Percentiles rank a stretch among this genome's conserved stretches.
Evolutionary conservation across 1,140 invertebrate species (phyloP).

Genomic region (Paraescarpia echinospica): DNA sequence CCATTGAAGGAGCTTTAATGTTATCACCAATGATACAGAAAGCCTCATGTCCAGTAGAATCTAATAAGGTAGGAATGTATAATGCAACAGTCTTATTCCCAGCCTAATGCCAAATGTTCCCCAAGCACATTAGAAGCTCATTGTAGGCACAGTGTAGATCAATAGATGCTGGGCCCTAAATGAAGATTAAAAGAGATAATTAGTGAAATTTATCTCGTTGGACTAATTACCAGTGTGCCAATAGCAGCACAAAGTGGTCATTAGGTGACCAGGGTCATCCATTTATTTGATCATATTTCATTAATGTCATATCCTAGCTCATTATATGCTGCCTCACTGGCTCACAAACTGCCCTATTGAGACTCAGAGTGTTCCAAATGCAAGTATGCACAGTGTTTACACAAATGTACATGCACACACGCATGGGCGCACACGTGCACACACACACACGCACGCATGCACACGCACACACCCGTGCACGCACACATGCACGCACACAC

Average conservation of each 20-base stretch:
- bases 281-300: conserved; percentile 7
- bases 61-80: neutral
- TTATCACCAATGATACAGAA: neutral
- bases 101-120: neutral
- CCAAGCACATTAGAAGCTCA: neutral
- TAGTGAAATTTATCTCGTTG: neutral
- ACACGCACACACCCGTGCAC: neutral
- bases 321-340: neutral
- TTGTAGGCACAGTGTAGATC: neutral
- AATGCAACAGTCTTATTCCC: neutral
- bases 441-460: neutral
- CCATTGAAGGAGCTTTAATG: neutral
- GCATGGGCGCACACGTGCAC: too few species aligned
- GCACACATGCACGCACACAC: too few species aligned
- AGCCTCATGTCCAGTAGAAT: neutral
- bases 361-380: neutral
- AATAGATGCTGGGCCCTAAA: neutral
- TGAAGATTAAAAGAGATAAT: neutral
- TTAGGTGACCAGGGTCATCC: neutral
- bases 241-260: neutral
- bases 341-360: neutral
- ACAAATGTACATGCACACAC: too few species aligned
- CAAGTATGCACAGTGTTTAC: too few species aligned
- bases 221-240: neutral
- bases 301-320: neutral